Percentiles rank a stretch among this genome's conserved stretches.
phyloP scores from a whole-genome alignment of 2,113 vertebrate species.

The Zootoca vivipara region DNA sequence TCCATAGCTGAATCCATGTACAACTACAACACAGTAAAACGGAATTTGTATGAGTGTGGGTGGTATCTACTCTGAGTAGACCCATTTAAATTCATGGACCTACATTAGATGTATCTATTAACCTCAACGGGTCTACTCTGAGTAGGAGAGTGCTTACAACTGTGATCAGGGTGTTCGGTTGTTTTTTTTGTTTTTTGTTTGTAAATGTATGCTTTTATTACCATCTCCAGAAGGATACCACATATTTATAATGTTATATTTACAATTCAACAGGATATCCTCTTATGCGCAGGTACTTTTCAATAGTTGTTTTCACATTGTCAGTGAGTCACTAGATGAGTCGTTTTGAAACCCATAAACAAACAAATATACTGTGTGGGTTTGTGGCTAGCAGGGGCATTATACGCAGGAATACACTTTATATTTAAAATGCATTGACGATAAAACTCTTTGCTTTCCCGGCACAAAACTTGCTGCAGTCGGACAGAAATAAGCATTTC shows the following conservation, averaged over 20 bases:
- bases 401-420: background rate
- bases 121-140: too few relatives aligned
- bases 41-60: background rate
- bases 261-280: background rate
- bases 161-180: background rate
- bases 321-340: background rate
- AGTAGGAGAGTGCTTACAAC: too few relatives aligned
- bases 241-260: background rate
- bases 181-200: background rate
- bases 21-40: background rate
- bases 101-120: too few relatives aligned
- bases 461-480: background rate
- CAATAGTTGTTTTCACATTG: background rate
- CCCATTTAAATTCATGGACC: too few relatives aligned
- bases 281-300: background rate
- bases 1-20: background rate
- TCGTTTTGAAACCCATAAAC: background rate
- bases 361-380: background rate
- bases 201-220: background rate
- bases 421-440: background rate
- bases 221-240: background rate
- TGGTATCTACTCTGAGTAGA: too few relatives aligned
- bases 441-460: conserved; percentile 2
- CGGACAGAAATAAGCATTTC: background rate
- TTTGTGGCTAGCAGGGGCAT: background rate